Base-by-base conservation (phyloP, 2,797 vertebrate genomes). In the Hipposideros larvatus region DNA sequence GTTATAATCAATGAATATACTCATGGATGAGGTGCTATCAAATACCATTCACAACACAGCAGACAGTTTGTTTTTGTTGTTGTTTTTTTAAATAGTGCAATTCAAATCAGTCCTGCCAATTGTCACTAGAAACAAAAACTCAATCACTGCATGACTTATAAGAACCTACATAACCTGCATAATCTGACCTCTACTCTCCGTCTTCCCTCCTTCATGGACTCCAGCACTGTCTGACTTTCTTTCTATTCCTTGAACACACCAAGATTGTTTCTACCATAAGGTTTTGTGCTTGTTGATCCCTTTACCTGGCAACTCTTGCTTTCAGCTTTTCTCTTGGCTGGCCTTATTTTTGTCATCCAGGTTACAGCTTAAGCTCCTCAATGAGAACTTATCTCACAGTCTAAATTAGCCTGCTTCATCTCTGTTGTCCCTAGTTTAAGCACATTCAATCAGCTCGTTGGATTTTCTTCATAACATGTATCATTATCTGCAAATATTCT, bases 81-180 rank as follows among this genome's bases (percentile, higher is more conserved):
- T 59, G 26, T 63, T 61, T 31, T 31, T 63, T 61, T 80, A 41
- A 82, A 48, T 0, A 43, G 10, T 3, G 7, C 6, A 59, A 31
- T 92, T 89, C 55, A 73, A 59, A 16, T 34, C 9, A 82, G 18
- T 21, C 28, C 51, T 61, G 37, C 4, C 53, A n/a, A 26, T 11
- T 70, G 22, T 10, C 79, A 46, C 28, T 86, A 61, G 59, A 78
- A 85, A 92, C 43, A 91, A 93, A 85, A 90, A 31, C 16, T 53
- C 28, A 73, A 14, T 61, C 19, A 46, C 18, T 18, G 28, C 6
- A 0, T 61, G 61, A 71, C 46, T 70, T 93, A 34, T 15, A 89
- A 89, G 43, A 90, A 79, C 7, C 21, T 7, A 28, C 5, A 11
- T 34, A 26, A 78, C n/a, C 31, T 57, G 18, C 37, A 1, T 24